These are phyloP conservation scores for Camponotus pennsylvanicus DNA, from an alignment of 1,140 invertebrate species.

Conservation along the genomic window DNA sequence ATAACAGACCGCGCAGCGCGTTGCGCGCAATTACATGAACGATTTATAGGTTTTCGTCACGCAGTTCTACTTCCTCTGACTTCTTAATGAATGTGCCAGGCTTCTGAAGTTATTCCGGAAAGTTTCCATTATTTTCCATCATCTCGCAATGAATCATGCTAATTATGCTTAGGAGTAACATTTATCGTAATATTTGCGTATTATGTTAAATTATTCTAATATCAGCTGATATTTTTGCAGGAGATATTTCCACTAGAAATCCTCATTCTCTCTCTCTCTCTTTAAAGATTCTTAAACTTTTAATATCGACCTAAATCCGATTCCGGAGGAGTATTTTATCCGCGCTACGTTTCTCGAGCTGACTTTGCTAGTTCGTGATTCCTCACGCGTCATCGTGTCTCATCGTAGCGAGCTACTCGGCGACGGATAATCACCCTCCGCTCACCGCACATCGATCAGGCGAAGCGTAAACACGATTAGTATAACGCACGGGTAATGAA, in stretches of 20 bases:
- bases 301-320: slow-evolving; percentile 2
- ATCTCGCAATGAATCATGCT: slow-evolving; percentile 53
- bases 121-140: slow-evolving; percentile 63
- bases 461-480: slow-evolving; percentile 80
- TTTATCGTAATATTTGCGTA: slow-evolving; percentile 25
- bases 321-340: neutral
- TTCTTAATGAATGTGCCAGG: slow-evolving; percentile 54
- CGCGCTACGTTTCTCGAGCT: neutral
- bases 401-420: slow-evolving; percentile 60
- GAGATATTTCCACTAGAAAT: no score
- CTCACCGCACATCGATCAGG: slow-evolving; percentile 74
- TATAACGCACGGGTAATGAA: slow-evolving; percentile 78
- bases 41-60: slow-evolving; percentile 76
- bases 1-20: slow-evolving; percentile 69
- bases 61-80: slow-evolving; percentile 70
- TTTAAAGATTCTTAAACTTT: neutral
- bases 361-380: slow-evolving; percentile 50
- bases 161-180: slow-evolving; percentile 26
- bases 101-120: slow-evolving; percentile 58
- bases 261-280: neutral
- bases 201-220: slow-evolving; percentile 25
- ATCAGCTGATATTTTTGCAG: neutral
- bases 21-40: slow-evolving; percentile 60
- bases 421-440: slow-evolving; percentile 70
- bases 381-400: slow-evolving; percentile 66